Evolutionary conservation across 2,113 vertebrate genomes (phyloP), one percentile per base, ranked within the genome.

Genomic region (Rhynchopsitta pachyrhyncha): DNA sequence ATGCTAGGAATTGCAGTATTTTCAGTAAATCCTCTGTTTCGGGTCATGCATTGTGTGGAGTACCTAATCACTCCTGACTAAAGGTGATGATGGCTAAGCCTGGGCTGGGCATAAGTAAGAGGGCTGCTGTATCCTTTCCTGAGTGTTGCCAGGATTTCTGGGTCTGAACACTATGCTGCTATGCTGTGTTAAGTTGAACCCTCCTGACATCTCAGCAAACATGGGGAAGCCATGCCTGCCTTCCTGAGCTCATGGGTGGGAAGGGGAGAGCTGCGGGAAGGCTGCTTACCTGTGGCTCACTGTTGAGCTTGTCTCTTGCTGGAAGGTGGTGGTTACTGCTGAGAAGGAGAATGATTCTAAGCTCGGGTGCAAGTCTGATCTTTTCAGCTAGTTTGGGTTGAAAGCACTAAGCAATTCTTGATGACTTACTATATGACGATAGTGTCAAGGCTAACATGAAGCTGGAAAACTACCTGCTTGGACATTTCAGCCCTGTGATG

Each of bases 201-300:
- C 6, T 53, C 28, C 29, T 64, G 55, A 50, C 8, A 17, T 33
- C 29, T 76, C 7, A 0, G 39, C 49, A 46, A 52, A 35, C 2
- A 1, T 18, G 60, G 35, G 35, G 27, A 82, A 52, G 27, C 39
- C 2, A 1, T 76, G 57, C 17, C 33, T 14, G 2, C 0, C 0
- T 60, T 85, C 27, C 47, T n/a, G 70, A 82, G 17, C 16, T 71
- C 10, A 2, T 35, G 53, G 44, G 17, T 28, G 14, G 33, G 24
- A 67, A 70, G 5, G 31, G 18, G 25, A 39, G 11, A 71, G 28
- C 31, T 67, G 28, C 5, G 13, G 18, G 8, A 82, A 63, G 18
- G 47, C n/a, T 60, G 6, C 31, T 52, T 50, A 11, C 52, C 53
- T 75, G 3, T 6, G 39, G 42, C 33, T 69, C 7, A 1, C 29